Evolutionary conservation across 2,113 vertebrate species (phyloP), one percentile per base, ranked within the genome.

Genomic region (Saiga tatarica): DNA sequence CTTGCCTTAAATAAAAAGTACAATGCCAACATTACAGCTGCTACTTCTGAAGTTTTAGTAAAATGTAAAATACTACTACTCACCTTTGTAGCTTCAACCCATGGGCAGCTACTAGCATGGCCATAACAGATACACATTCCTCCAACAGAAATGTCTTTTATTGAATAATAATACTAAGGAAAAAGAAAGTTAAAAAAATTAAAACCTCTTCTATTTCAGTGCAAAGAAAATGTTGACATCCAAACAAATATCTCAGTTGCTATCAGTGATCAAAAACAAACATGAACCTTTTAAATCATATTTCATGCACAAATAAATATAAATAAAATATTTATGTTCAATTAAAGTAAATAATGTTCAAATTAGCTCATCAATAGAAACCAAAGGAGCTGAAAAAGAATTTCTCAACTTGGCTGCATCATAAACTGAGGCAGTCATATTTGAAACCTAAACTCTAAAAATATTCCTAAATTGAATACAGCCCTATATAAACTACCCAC

Each of bases 41-140:
- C 1, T 53, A 26, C 11, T 30, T 21, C 14, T 23, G 33, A 87
- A 42, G 42, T 57, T 78, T 76, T 50, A 53, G 50, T 28, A 50
- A 83, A 79, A 16, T n/a, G 5, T 52, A 1, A 76, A 87, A 39
- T 60, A 26, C 83, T 17, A 57, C 60, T 88, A 59, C 97, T 96
- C 98, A 99, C 99, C 99, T 99, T 99, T 84, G 98, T 99, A 71
- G 98, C 97, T 74, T 99, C 99, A 98, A 99, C 99, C 99, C 99
- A 98, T 0, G 99, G 99, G 96, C 99, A 99, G 98, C 99, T 99
- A 95, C 99, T 99, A 89, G 99, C 99, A 19, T 99, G 99, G 55
- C 99, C 99, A 1, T 99, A 99, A 96, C 99, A 99, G 98, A 99
- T 99, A 39, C 99, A 99, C 99, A 99, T 99, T 36, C 99, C 99